Evolutionary conservation across 1,140 invertebrate genomes (phyloP).

Genomic region (Oedothorax gibbosus): DNA sequence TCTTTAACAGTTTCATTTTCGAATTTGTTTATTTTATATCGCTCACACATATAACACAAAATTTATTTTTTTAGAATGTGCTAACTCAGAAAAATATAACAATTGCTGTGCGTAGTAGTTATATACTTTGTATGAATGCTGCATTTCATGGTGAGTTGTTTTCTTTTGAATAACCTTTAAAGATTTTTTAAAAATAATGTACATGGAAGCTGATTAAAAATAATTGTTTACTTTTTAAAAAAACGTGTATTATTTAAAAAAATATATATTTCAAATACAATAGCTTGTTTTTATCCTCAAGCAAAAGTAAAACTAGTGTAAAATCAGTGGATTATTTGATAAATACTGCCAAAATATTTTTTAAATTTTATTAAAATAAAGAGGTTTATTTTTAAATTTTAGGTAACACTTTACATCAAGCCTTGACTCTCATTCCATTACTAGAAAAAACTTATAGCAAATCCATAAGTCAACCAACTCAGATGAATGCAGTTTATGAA

Average conservation of each 20-base stretch:
- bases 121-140: conserved; percentile 78
- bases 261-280: neutral
- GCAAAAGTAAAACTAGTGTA: too few species aligned
- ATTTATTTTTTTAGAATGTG: conserved; percentile 75
- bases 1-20: neutral
- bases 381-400: conserved; percentile 15
- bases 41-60: too few species aligned
- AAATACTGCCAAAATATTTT: neutral
- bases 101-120: conserved; percentile 80
- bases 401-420: conserved; percentile 71
- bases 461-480: conserved; percentile 75
- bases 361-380: conserved; percentile 4
- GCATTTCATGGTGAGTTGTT: conserved; percentile 71
- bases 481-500: conserved; percentile 78
- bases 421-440: conserved; percentile 72
- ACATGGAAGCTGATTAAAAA: neutral
- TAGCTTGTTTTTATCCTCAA: too few species aligned
- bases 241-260: neutral
- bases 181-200: neutral
- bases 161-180: neutral
- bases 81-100: conserved; percentile 82
- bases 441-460: conserved; percentile 79
- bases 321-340: neutral
- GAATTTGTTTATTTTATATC: conserved; percentile 28
- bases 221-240: neutral